phyloP scores from a whole-genome alignment of 2,797 vertebrate species.

The Eidolon dupreanum region DNA sequence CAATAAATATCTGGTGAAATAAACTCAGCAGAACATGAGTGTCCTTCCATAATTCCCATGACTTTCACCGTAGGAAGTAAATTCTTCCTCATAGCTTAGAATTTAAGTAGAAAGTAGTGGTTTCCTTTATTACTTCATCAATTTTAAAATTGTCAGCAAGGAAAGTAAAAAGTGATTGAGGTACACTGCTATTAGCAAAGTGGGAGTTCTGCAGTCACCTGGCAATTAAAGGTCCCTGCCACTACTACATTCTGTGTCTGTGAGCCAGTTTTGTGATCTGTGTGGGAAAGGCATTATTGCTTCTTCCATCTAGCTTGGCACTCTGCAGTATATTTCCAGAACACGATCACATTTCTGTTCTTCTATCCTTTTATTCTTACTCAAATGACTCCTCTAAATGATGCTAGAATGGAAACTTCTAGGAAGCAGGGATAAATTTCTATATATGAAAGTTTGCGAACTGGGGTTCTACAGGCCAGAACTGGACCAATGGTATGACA shows the following conservation, averaged over 20 bases:
- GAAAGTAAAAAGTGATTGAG: not conserved
- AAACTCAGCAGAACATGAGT: not conserved
- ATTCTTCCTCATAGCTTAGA: not conserved
- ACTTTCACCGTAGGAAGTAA: not conserved
- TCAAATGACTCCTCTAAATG: not conserved
- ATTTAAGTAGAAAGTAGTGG: not conserved
- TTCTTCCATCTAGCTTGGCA: not conserved
- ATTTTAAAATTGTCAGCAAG: not conserved
- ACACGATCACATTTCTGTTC: not conserved
- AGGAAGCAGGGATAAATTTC: not conserved
- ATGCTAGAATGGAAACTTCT: not conserved
- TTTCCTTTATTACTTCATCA: not conserved
- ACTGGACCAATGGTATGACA: not conserved
- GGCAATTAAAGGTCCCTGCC: not conserved
- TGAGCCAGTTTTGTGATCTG: not conserved
- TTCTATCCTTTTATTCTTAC: not conserved
- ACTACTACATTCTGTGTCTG: not conserved
- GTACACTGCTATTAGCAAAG: not conserved
- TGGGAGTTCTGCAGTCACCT: not conserved
- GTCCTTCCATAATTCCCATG: not conserved
- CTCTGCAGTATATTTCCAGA: not conserved
- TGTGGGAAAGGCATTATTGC: not conserved
- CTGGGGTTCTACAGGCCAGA: not conserved
- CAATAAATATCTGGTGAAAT: not conserved
- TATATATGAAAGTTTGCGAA: not conserved